phyloP scores from a whole-genome alignment of 2,888 invertebrate genomes.

The Hetaerina titia region DNA sequence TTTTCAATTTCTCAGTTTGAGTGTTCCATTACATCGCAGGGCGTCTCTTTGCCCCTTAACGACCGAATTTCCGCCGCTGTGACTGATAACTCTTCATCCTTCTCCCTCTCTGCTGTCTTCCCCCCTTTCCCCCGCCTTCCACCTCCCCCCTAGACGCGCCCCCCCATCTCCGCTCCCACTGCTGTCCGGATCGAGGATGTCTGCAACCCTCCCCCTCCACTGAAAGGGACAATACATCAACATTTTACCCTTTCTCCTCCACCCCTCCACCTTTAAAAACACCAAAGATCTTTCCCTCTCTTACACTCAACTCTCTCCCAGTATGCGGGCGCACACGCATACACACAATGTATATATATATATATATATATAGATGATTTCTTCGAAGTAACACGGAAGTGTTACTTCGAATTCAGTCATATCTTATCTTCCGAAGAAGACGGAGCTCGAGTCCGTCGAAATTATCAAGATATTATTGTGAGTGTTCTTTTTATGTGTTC shows the following conservation, averaged over 20 bases:
- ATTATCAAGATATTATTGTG: too few species aligned
- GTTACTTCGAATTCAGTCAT: too few species aligned
- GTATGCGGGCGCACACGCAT: neutral
- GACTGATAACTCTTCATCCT: conserved; percentile 32
- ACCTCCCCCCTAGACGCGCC: neutral
- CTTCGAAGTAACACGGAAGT: too few species aligned
- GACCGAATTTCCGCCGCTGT: conserved; percentile 22
- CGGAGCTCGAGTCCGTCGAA: too few species aligned
- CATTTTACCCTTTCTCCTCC: neutral
- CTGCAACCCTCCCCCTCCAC: neutral
- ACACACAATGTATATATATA: neutral
- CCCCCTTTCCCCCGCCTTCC: neutral
- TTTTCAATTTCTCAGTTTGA: conserved; percentile 35
- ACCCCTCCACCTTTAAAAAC: neutral
- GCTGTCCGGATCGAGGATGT: neutral
- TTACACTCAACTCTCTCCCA: neutral
- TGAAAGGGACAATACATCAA: neutral
- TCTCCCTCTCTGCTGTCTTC: neutral
- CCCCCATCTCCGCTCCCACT: neutral
- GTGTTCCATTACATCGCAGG: neutral
- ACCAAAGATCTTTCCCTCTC: neutral
- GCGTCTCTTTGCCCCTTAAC: neutral
- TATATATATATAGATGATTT: too few species aligned
- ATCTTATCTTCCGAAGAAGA: too few species aligned
- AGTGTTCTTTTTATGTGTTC: too few species aligned